phyloP scores from a whole-genome alignment of 2,797 vertebrate genomes.

The Thalassophryne amazonica region DNA sequence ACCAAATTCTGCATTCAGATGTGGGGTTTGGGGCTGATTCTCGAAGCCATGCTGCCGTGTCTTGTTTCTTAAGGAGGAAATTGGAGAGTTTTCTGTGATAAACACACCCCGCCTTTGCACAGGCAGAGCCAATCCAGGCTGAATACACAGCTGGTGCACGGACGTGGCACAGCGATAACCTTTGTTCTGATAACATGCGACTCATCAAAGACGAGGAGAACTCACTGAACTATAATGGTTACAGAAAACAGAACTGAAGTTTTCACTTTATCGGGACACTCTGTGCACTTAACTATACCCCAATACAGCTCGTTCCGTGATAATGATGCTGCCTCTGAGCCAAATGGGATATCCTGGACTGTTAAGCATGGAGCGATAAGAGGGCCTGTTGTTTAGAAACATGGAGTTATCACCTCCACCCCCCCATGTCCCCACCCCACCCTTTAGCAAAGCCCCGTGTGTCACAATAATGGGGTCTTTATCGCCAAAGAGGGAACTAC shows the following conservation, averaged over 20 bases:
- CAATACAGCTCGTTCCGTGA: neutral
- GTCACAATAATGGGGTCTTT: constrained; percentile 46
- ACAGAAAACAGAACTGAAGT: constrained; percentile 15
- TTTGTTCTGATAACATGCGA: constrained; percentile 4
- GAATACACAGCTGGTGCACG: constrained; percentile 17
- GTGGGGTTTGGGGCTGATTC: constrained; percentile 19
- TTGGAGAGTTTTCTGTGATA: constrained; percentile 32
- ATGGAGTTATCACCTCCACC: constrained; percentile 38
- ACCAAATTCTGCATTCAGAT: constrained; percentile 33
- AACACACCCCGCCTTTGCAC: constrained; percentile 23
- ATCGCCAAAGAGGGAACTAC: constrained; percentile 56
- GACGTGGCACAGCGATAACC: constrained; percentile 37
- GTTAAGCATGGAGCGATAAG: constrained; percentile 57
- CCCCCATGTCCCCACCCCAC: neutral
- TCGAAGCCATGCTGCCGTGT: constrained; percentile 20
- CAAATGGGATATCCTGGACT: constrained; percentile 53
- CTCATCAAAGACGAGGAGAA: constrained; percentile 6
- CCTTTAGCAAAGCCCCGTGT: constrained; percentile 8
- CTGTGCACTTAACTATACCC: constrained; percentile 9
- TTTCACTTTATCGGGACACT: constrained; percentile 16
- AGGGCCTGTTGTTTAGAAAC: constrained; percentile 59
- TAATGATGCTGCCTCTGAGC: constrained; percentile 23
- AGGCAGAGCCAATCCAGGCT: constrained; percentile 9
- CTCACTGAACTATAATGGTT: constrained; percentile 8
- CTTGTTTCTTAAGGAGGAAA: constrained; percentile 58